These are phyloP conservation scores for Monoplex corrugatus DNA, from an alignment of 2,888 invertebrate genomes.

Conservation along the genomic window DNA sequence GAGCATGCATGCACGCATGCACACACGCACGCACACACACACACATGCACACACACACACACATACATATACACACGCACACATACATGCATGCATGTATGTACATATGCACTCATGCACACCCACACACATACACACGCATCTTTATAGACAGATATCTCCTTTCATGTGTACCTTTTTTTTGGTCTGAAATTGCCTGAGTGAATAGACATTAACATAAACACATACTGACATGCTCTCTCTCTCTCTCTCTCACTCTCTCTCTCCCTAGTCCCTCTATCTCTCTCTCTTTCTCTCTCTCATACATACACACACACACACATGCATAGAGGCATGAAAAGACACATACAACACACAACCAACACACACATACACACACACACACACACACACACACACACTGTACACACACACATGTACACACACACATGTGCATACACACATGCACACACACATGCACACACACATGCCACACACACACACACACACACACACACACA, in stretches of 20 bases:
- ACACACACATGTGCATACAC: neutral
- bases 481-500: neutral
- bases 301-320: neutral
- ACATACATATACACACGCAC: conserved; percentile 7
- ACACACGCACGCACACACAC: neutral
- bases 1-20: neutral
- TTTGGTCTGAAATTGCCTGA: no score
- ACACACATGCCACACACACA: neutral
- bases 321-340: no score
- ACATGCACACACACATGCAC: neutral
- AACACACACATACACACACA: neutral
- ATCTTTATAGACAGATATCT: no score
- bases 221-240: neutral
- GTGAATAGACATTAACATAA: neutral
- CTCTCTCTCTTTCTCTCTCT: neutral
- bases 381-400: neutral
- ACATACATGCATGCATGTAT: no score
- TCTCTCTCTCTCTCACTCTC: neutral
- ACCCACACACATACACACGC: no score
- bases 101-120: neutral
- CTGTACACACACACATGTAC: neutral
- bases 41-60: neutral
- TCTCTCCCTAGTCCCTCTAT: neutral
- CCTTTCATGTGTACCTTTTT: no score
- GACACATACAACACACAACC: no score